These are phyloP conservation scores for Axea sp. DNA, from an alignment of 2,888 invertebrate species.

Conservation along the genomic window DNA sequence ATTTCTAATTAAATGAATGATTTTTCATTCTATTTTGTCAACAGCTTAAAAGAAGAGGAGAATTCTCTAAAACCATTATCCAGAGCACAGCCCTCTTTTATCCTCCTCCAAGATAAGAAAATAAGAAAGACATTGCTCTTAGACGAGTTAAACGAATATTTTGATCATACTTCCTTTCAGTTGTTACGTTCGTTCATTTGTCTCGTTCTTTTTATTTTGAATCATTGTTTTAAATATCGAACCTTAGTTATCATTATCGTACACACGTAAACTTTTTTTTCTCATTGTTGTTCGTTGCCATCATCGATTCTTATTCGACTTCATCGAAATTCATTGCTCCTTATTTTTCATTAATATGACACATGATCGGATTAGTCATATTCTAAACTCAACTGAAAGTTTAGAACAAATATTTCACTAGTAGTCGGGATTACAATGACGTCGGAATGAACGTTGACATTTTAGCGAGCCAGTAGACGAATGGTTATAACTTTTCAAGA, in stretches of 20 bases:
- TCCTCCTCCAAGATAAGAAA: constrained; percentile 65
- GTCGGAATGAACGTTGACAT: constrained; percentile 57
- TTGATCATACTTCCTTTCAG: constrained; percentile 58
- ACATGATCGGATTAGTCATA: constrained; percentile 60
- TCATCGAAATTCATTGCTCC: constrained; percentile 15
- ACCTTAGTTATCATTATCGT: constrained; percentile 30
- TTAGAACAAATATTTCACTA: constrained; percentile 64
- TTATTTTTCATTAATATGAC: constrained; percentile 48
- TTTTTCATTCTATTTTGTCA: constrained; percentile 80
- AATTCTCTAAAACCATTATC: constrained; percentile 78
- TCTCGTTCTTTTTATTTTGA: constrained; percentile 21
- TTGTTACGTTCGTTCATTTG: constrained; percentile 37
- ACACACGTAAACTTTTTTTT: constrained; percentile 40
- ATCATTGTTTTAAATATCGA: constrained; percentile 34
- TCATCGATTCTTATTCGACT: constrained; percentile 37
- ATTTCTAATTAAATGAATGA: constrained; percentile 70
- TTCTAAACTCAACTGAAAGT: constrained; percentile 68
- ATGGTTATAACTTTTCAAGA: constrained; percentile 50
- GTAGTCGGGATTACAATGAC: constrained; percentile 59
- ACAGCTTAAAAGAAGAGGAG: constrained; percentile 84
- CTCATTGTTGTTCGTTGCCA: constrained; percentile 43
- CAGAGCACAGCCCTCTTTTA: constrained; percentile 74
- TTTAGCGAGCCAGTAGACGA: constrained; percentile 57
- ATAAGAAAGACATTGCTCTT: constrained; percentile 62
- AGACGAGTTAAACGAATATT: constrained; percentile 56